Percentiles rank a stretch among this genome's conserved stretches.
Conservation (phyloP, 1,140 invertebrate genomes). For the Chlorops oryzae region DNA sequence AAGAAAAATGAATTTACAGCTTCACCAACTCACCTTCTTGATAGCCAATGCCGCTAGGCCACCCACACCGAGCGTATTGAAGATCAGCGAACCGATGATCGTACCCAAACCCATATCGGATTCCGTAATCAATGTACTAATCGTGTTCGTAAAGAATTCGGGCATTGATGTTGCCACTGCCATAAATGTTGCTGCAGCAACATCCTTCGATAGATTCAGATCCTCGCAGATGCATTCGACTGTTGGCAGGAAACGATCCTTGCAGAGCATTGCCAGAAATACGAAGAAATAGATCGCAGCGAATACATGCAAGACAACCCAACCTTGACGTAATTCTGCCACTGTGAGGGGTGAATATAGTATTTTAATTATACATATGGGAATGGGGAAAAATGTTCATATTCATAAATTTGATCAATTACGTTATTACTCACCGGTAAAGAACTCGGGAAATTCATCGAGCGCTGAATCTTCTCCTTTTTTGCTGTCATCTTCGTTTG, state of each 20-base stretch:
- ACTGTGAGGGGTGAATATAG: slow-evolving; percentile 37
- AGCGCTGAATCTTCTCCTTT: background rate
- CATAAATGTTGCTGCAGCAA: slow-evolving; percentile 84
- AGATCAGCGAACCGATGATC: slow-evolving; percentile 77
- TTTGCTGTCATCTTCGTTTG: no score
- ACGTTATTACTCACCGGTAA: slow-evolving; percentile 1
- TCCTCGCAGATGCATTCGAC: slow-evolving; percentile 68
- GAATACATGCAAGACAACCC: slow-evolving; percentile 61
- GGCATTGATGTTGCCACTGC: slow-evolving; percentile 78
- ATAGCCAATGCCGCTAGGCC: slow-evolving; percentile 69
- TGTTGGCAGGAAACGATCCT: slow-evolving; percentile 73
- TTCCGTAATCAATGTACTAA: slow-evolving; percentile 68
- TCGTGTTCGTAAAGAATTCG: slow-evolving; percentile 78
- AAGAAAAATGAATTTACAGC: background rate
- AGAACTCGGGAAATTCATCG: slow-evolving; percentile 2
- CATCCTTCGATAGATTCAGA: slow-evolving; percentile 64
- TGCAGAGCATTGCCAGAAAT: slow-evolving; percentile 69
- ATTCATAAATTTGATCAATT: no score
- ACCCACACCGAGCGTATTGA: slow-evolving; percentile 79
- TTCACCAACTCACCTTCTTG: slow-evolving; percentile 54
- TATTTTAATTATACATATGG: background rate
- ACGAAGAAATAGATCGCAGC: slow-evolving; percentile 70
- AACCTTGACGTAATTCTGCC: slow-evolving; percentile 57
- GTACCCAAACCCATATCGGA: slow-evolving; percentile 71
- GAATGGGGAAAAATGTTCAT: background rate